Conservation (phyloP, 2,113 vertebrate genomes). For the Ailurus styani region DNA sequence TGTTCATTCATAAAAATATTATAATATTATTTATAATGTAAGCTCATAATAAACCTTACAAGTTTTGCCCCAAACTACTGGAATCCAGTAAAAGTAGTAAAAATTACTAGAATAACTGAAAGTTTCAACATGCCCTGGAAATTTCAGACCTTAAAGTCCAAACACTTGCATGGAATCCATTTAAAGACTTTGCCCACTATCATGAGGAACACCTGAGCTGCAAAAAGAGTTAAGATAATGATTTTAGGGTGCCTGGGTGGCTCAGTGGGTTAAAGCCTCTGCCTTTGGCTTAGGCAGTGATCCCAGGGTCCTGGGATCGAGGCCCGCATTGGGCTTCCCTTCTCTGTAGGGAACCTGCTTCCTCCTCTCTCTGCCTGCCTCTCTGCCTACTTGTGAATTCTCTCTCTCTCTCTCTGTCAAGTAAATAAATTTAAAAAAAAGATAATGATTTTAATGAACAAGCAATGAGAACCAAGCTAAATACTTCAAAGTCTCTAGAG, state of each 20-base stretch:
- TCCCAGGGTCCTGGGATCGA: no score
- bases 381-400: no score
- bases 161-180: neutral
- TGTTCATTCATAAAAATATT: neutral
- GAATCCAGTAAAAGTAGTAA: neutral
- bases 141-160: neutral
- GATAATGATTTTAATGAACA: neutral
- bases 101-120: neutral
- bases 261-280: no score
- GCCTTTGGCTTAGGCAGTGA: no score
- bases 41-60: neutral
- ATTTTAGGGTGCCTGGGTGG: no score
- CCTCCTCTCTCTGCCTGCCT: no score
- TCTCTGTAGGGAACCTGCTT: no score
- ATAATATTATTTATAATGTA: neutral
- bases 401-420: no score
- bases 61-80: neutral
- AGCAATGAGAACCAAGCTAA: neutral
- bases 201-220: neutral
- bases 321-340: no score
- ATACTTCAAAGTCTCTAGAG: neutral
- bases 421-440: no score
- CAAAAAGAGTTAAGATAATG: neutral
- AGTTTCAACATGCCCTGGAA: neutral
- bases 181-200: neutral